Evolutionary conservation across 1,140 invertebrate genomes (phyloP), one percentile per base, ranked within the genome.

Genomic region (Ostrea edulis): DNA sequence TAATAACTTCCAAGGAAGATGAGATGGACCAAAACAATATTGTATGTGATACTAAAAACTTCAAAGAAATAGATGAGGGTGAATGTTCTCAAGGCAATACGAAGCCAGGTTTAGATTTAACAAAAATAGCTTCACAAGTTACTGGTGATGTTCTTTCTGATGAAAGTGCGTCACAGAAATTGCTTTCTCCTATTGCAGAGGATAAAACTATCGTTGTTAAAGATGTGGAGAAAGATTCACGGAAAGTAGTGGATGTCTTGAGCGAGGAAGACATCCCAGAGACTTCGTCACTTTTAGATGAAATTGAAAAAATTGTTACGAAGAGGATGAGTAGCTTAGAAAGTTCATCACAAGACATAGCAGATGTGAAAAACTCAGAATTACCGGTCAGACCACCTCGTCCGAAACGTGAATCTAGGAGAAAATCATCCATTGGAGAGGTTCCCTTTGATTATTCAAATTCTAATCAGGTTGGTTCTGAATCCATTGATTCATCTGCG

Each of bases 301-400:
- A 88, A 55, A 86, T 86, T 77, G 86, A 88, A 83, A 88, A 84
- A 65, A 84, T 88, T 58, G 51, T 87, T 84, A 85, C 52, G 20
- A 44, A 81, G 51, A 54, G 58, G 54, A 87, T 55, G 20, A 85
- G 8, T 35, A 52, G 52, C 55, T 68, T 82, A 12, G 82, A 35
- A 35, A 68, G 54, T 51, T 22, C 29, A 71, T 4, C 62, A 68
- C n/a, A 51, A 44, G n/a, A 53, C 8, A 2, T 17, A 35, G 29
- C 84, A 54, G 9, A 35, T 53, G 29, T 35, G 82, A 55, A 81
- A 86, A 51, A 85, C 87, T 8, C 58, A 52, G 44, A 62, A 22
- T 52, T 84, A 53, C 92, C 92, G 3, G 54, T 88, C 7, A 81
- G 90, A 55, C 91, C 91, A n/a, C 90, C 91, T 8, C 86, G 92